Conservation (phyloP, 2,797 vertebrate genomes). For the Ctenopoma kingsleyae region DNA sequence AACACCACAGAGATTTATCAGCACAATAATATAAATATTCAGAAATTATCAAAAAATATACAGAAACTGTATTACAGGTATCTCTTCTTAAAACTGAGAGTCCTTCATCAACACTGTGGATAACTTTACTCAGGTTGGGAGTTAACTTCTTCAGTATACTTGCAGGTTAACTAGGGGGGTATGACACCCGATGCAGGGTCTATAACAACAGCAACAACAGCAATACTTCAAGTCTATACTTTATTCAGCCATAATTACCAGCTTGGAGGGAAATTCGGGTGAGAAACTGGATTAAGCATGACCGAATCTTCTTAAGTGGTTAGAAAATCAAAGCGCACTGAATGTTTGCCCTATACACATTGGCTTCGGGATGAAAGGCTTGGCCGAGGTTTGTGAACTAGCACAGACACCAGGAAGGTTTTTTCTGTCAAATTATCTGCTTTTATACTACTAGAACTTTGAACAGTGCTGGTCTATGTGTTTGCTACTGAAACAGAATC, state of each 20-base stretch:
- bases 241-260: conserved; percentile 75
- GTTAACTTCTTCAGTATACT: conserved; percentile 49
- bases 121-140: conserved; percentile 37
- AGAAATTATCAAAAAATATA: neutral
- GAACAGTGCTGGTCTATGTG: conserved; percentile 63
- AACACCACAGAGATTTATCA: neutral
- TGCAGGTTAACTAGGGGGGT: conserved; percentile 49
- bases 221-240: conserved; percentile 57
- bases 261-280: conserved; percentile 73
- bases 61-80: neutral
- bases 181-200: conserved; percentile 46
- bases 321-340: conserved; percentile 75
- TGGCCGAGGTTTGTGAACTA: conserved; percentile 77
- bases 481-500: conserved; percentile 67
- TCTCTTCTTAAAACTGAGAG: neutral
- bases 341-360: conserved; percentile 79
- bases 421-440: conserved; percentile 71
- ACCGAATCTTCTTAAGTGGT: conserved; percentile 81
- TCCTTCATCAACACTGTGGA: conserved; percentile 11
- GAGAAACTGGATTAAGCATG: conserved; percentile 82
- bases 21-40: too few relatives aligned
- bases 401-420: conserved; percentile 65
- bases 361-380: conserved; percentile 83
- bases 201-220: conserved; percentile 63
- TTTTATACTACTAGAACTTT: conserved; percentile 70